Evolutionary conservation across 2,888 invertebrate species (phyloP).

Genomic region (Linyphia triangularis): DNA sequence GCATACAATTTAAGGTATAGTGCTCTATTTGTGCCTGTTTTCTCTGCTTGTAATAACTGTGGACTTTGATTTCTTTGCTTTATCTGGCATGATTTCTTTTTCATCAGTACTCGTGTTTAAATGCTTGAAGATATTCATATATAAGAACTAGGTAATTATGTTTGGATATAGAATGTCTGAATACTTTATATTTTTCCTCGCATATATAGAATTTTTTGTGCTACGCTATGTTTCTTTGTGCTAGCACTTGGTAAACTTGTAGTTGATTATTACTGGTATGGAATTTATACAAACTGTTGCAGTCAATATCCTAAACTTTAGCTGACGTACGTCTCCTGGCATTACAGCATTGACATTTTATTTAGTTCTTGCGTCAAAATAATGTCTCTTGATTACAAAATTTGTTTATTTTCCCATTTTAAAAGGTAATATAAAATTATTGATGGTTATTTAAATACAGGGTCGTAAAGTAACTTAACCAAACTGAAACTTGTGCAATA

Average conservation of each 20-base stretch:
- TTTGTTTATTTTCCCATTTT: too few relatives aligned
- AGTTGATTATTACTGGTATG: slow-evolving; percentile 45
- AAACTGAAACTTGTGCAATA: neutral
- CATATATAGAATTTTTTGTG: slow-evolving; percentile 59
- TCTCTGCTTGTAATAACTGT: slow-evolving; percentile 62
- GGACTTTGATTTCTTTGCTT: slow-evolving; percentile 60
- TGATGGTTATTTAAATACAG: too few relatives aligned
- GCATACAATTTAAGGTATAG: slow-evolving; percentile 55
- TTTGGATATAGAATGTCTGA: slow-evolving; percentile 51
- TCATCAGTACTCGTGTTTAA: slow-evolving; percentile 32
- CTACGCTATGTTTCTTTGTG: slow-evolving; percentile 72
- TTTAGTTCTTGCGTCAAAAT: too few relatives aligned
- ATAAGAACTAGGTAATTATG: slow-evolving; percentile 49
- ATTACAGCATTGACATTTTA: neutral
- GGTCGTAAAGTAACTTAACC: too few relatives aligned
- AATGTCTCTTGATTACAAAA: too few relatives aligned
- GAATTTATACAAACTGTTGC: slow-evolving; percentile 3
- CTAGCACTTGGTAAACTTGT: slow-evolving; percentile 54
- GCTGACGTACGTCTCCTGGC: neutral
- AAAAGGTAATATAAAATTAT: too few relatives aligned
- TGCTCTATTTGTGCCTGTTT: slow-evolving; percentile 65
- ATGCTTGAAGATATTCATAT: slow-evolving; percentile 42
- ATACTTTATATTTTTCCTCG: slow-evolving; percentile 11
- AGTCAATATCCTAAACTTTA: slow-evolving; percentile 5
- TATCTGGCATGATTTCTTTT: slow-evolving; percentile 1